phyloP scores from a whole-genome alignment of 2,113 vertebrate species.

The Psephotus haematonotus region DNA sequence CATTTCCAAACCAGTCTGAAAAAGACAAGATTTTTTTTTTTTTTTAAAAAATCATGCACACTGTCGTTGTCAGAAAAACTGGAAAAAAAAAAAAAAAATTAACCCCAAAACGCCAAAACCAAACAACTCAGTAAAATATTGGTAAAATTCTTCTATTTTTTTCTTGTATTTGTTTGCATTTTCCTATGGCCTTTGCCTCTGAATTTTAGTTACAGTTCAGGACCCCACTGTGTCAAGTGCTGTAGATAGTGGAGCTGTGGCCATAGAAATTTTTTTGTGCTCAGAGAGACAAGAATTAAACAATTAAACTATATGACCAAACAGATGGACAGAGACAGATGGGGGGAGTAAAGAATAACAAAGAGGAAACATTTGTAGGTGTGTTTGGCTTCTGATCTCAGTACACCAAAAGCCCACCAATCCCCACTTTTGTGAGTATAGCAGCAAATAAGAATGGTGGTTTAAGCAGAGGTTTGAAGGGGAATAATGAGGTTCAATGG shows the following conservation, averaged over 20 bases:
- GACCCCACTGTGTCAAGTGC: not conserved
- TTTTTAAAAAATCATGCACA: not conserved
- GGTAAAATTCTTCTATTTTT: not conserved
- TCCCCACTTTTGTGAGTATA: not conserved
- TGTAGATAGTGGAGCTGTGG: not conserved
- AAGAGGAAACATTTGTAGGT: slow-evolving; percentile 11
- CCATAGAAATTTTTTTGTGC: not conserved
- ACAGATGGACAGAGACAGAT: slow-evolving; percentile 47
- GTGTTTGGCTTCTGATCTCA: slow-evolving; percentile 15
- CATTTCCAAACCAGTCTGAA: not conserved
- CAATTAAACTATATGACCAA: slow-evolving; percentile 9
- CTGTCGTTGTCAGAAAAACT: not conserved
- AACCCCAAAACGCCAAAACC: not conserved
- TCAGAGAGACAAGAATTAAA: not conserved
- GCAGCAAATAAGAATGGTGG: not conserved
- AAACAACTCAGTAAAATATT: not conserved
- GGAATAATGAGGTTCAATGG: not conserved
- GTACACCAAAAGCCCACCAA: not conserved
- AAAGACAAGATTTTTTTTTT: not conserved
- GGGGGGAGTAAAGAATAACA: slow-evolving; percentile 46
- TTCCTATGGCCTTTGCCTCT: not conserved
- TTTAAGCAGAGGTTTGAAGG: not conserved
- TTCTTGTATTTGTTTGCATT: not conserved
- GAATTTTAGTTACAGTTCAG: not conserved
- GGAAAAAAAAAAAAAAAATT: not conserved